phyloP scores from a whole-genome alignment of 2,888 invertebrate species.

The Mayetiola destructor region DNA sequence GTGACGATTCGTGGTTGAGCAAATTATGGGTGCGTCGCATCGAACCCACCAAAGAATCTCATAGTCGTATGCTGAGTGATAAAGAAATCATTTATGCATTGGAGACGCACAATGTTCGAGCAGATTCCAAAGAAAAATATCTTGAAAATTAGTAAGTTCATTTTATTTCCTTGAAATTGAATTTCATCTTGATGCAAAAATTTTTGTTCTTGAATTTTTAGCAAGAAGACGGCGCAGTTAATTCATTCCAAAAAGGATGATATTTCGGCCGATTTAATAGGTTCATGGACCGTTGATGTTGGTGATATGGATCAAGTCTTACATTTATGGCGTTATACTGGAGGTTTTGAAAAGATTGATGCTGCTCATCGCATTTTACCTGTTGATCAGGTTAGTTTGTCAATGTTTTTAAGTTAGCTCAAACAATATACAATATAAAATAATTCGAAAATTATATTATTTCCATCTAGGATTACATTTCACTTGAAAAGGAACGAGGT shows the following conservation, averaged over 20 bases:
- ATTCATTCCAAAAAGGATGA: slow-evolving; percentile 57
- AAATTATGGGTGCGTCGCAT: slow-evolving; percentile 80
- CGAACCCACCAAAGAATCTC: slow-evolving; percentile 89
- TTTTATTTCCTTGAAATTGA: not conserved
- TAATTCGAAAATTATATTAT: not conserved
- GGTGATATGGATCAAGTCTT: slow-evolving; percentile 96
- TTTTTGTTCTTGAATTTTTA: slow-evolving; percentile 27
- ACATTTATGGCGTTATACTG: slow-evolving; percentile 89
- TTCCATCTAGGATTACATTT: slow-evolving; percentile 49
- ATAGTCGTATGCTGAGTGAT: slow-evolving; percentile 91
- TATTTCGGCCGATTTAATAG: slow-evolving; percentile 73
- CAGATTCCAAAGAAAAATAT: slow-evolving; percentile 76
- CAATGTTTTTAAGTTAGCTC: not conserved
- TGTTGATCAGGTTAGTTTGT: slow-evolving; percentile 46
- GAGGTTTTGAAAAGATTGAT: slow-evolving; percentile 82
- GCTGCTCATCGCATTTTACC: slow-evolving; percentile 53
- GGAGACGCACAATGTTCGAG: slow-evolving; percentile 87
- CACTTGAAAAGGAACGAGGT: slow-evolving; percentile 60
- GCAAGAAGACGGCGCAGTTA: slow-evolving; percentile 63
- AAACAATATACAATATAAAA: not conserved
- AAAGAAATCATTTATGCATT: slow-evolving; percentile 92
- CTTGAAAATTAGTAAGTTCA: slow-evolving; percentile 85
- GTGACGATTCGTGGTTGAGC: slow-evolving; percentile 68
- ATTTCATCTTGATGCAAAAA: not conserved
- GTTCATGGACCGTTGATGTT: slow-evolving; percentile 90